phyloP scores from a whole-genome alignment of 1,140 invertebrate genomes.

The Nautilus pompilius region DNA sequence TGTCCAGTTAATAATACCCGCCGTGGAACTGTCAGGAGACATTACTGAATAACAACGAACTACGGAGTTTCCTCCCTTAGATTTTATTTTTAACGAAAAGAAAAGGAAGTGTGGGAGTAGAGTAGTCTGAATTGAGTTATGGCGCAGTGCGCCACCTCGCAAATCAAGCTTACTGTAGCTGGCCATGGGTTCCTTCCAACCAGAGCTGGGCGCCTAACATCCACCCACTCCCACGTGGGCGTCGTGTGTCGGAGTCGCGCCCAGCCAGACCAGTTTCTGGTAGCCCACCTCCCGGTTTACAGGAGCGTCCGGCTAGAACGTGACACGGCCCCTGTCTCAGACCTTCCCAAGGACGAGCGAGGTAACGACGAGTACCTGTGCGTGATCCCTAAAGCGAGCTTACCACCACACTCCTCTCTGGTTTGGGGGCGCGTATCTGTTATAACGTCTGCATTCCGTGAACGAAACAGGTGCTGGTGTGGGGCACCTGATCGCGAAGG shows the following conservation, averaged over 20 bases:
- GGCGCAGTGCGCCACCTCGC: conserved; percentile 25
- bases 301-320: too few species aligned
- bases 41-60: too few species aligned
- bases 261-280: conserved; percentile 26
- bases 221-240: conserved; percentile 6
- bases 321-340: conserved; percentile 33
- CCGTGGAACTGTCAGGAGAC: too few species aligned
- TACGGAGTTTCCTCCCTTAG: too few species aligned
- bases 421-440: too few species aligned
- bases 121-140: conserved; percentile 49
- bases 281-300: too few species aligned
- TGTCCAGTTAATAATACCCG: too few species aligned
- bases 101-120: conserved; percentile 22
- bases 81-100: conserved; percentile 2
- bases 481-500: too few species aligned
- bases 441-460: too few species aligned
- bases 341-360: conserved; percentile 32
- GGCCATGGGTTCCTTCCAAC: conserved; percentile 29
- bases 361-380: conserved; percentile 14
- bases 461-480: too few species aligned
- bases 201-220: conserved; percentile 18
- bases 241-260: conserved; percentile 21
- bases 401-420: conserved; percentile 29
- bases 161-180: conserved; percentile 30
- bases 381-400: conserved; percentile 41